Percentiles rank a stretch among this genome's conserved stretches.
These are phyloP conservation scores for Ctenodactylus gundi DNA, from an alignment of 2,113 vertebrate species.

Conservation along the genomic window DNA sequence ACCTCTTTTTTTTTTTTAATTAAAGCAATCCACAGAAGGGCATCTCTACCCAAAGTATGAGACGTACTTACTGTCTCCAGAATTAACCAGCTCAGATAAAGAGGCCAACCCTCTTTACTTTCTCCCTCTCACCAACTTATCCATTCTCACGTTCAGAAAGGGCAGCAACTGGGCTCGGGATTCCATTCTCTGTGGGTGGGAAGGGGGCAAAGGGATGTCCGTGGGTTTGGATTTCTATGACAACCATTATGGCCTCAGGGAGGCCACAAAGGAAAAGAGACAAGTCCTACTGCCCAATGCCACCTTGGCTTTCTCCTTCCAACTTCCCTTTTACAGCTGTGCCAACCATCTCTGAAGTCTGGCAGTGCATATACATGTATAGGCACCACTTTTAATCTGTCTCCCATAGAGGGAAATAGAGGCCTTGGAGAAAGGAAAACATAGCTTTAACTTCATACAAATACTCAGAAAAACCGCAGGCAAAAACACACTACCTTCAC, in stretches of 20 bases:
- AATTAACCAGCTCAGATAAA: constrained; percentile 20
- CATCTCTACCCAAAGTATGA: background rate
- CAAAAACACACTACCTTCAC: background rate
- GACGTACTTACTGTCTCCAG: background rate
- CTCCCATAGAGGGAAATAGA: background rate
- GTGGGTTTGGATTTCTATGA: constrained; percentile 39
- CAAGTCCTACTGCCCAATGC: background rate
- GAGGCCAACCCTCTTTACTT: background rate
- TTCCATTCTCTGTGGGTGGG: constrained; percentile 44
- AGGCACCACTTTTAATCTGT: background rate
- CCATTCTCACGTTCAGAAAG: background rate
- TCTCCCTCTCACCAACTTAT: constrained; percentile 1
- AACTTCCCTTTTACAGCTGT: background rate
- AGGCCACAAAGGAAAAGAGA: background rate
- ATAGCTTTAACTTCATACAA: background rate
- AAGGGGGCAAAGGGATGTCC: constrained; percentile 6
- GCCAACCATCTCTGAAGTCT: background rate
- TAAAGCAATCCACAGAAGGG: constrained; percentile 12
- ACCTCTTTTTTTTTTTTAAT: background rate
- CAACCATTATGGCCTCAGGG: background rate
- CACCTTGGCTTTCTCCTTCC: background rate
- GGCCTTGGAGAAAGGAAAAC: background rate
- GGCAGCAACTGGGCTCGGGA: constrained; percentile 18
- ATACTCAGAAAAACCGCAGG: background rate
- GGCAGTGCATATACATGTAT: background rate